Percentiles rank a stretch among this genome's conserved stretches.
Evolutionary conservation across 2,113 vertebrate species (phyloP).

Genomic region (Bufo gargarizans): DNA sequence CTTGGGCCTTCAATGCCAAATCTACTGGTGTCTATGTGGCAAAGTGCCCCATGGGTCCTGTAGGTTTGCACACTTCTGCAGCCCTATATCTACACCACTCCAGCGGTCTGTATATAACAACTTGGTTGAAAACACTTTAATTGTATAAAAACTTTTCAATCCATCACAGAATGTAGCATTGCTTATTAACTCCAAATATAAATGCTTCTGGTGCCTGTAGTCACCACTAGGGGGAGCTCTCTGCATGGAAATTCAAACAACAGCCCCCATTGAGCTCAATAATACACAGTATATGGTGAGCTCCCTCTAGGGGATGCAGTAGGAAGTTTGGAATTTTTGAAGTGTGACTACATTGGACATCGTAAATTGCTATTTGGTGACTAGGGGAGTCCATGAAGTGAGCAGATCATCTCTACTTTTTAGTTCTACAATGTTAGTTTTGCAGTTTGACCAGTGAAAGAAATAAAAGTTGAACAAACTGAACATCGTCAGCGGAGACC

Average conservation of each 20-base stretch:
- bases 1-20: no score
- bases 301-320: background rate
- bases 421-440: background rate
- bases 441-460: background rate
- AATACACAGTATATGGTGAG: background rate
- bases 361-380: no score
- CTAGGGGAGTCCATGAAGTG: background rate
- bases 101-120: no score
- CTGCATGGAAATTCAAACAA: background rate
- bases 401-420: background rate
- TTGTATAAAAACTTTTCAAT: no score
- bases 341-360: background rate
- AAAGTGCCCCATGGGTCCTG: no score
- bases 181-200: no score
- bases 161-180: no score
- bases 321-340: background rate
- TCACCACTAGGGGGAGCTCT: background rate
- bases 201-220: background rate
- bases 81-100: no score
- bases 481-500: background rate
- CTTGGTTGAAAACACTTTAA: no score
- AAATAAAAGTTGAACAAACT: background rate
- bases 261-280: background rate
- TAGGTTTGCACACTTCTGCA: no score
- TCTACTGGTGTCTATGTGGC: no score